These are phyloP conservation scores for Rhopilema esculentum DNA, from an alignment of 30 jellyfish, hydroid and myxozoan genomes.

Conservation along the genomic window DNA sequence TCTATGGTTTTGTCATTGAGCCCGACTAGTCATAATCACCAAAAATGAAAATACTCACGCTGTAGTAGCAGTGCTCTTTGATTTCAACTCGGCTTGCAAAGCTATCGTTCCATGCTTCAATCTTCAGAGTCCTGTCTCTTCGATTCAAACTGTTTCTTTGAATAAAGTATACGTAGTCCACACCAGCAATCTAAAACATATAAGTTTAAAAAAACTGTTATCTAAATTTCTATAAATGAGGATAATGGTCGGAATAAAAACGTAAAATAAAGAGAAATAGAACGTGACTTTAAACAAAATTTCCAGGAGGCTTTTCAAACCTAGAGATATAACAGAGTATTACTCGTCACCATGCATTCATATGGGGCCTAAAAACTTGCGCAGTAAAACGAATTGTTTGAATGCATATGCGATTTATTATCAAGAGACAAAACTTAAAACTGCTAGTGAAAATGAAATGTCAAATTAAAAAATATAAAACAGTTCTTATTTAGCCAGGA, in stretches of 20 bases:
- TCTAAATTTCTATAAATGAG: not conserved
- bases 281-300: no score
- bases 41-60: constrained; percentile 63
- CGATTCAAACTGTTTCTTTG: constrained; percentile 93
- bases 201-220: not conserved
- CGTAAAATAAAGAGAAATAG: no score
- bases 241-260: not conserved
- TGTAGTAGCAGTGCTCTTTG: constrained; percentile 89
- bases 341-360: no score
- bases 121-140: constrained; percentile 87
- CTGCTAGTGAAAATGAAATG: no score
- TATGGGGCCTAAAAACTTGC: no score
- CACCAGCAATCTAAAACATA: constrained; percentile 91
- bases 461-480: no score
- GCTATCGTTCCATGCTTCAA: constrained; percentile 98
- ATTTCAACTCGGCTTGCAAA: constrained; percentile 83
- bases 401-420: no score
- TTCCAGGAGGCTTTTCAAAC: no score
- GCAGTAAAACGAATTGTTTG: no score
- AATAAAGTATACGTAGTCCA: constrained; percentile 84
- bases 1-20: not conserved
- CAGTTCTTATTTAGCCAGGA: no score
- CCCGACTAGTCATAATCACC: not conserved
- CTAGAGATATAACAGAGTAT: no score
- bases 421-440: no score